Evolutionary conservation across 2,113 vertebrate species (phyloP), one percentile per base, ranked within the genome.

Genomic region (Periophthalmus modestus): DNA sequence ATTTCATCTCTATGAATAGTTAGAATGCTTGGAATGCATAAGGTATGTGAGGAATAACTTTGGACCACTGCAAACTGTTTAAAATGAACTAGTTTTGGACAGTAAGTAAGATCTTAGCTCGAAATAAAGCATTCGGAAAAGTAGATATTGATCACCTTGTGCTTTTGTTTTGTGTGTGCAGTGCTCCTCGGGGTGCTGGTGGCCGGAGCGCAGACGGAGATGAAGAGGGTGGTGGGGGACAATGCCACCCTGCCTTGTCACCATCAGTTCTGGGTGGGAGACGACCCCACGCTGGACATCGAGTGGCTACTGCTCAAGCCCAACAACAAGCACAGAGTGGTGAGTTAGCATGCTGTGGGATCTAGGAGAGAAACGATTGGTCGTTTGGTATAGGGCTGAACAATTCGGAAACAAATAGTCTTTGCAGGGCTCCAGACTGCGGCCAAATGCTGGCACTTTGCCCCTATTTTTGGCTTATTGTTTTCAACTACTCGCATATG

Each of bases 171-270:
- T 23, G 11, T 70, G 55, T 71, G 87, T 88, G 1, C 90, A 97
- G 96, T 93, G 62, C 90, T 91, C 82, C 94, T 91, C 36, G 92
- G 67, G 2, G 72, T 90, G 71, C 88, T 95, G 87, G 84, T 87
- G 39, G 75, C 86, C 0, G 65, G 88, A 15, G 94, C 94, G 73
- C 95, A 96, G 91, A 96, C 93, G 0, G 95, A 96, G 72, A 95
- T 97, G 90, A 96, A 95, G 88, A 90, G 90, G 43, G 95, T 97
- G 82, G 95, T 96, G 0, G 96, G 96, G 33, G 95, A 96, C 52
- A 96, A 96, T 18, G 95, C 95, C 74, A 97, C 95, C 0, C 81
- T 98, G 90, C 96, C 96, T 12, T 98, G 97, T 73, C 94, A 96
- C 85, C 96, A 98, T 80, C 95, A 90, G 61, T 93, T 97, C 86